Evolutionary conservation across 1,140 invertebrate genomes (phyloP).

Genomic region (Danaus melanippus): DNA sequence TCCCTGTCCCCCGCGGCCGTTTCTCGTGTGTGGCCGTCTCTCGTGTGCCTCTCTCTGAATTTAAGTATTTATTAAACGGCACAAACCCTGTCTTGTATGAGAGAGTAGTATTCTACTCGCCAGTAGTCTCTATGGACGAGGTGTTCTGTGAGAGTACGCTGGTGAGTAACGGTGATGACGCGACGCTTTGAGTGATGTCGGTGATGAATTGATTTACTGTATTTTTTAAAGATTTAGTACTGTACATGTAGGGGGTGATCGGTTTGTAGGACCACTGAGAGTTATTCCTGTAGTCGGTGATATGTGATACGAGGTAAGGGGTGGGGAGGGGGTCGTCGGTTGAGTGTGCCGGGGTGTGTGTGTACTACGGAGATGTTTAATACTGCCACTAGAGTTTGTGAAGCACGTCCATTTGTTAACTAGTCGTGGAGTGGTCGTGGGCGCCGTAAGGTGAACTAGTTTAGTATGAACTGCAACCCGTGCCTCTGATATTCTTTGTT

Average conservation of each 20-base stretch:
- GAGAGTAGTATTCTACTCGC: slow-evolving; percentile 3
- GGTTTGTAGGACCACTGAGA: slow-evolving; percentile 8
- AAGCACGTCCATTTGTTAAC: slow-evolving; percentile 28
- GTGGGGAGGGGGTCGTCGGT: neutral
- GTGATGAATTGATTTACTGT: slow-evolving; percentile 12
- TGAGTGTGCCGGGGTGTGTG: neutral
- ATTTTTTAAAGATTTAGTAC: slow-evolving; percentile 4
- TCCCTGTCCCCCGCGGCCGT: neutral
- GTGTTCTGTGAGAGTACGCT: neutral
- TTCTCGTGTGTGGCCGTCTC: neutral
- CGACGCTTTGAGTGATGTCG: neutral
- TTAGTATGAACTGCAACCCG: neutral
- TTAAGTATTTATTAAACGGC: slow-evolving; percentile 4
- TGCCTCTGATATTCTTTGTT: slow-evolving; percentile 1
- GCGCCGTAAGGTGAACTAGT: no score
- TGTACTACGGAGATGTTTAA: slow-evolving; percentile 16
- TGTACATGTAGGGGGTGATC: slow-evolving; percentile 6
- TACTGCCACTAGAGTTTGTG: slow-evolving; percentile 34
- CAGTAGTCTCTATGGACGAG: slow-evolving; percentile 3
- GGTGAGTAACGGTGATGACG: no score
- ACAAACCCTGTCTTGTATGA: slow-evolving; percentile 4
- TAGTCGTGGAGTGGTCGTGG: slow-evolving; percentile 5
- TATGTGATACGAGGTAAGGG: neutral
- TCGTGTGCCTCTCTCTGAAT: neutral
- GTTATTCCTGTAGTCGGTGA: neutral